Base-by-base conservation (phyloP, 2,888 invertebrate genomes). In the Cephalotes varians region DNA sequence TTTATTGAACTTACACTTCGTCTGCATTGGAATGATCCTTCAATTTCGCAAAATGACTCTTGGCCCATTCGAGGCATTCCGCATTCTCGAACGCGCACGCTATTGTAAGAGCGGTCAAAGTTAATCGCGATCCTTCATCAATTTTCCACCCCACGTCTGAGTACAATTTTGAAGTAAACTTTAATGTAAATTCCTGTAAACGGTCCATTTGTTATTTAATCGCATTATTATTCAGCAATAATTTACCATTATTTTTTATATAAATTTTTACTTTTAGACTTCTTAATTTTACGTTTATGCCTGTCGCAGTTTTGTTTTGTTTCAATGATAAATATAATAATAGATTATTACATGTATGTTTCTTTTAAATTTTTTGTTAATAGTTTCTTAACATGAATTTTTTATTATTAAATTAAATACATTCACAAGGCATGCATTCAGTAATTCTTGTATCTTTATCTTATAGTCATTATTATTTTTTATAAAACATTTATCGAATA, bases 81-180 rank as follows among this genome's bases (percentile, higher is more conserved):
- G 90, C 79, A 76, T 92, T 87, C 60, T 93, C 92, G 67, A 92
- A 92, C 37, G 80, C 73, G 44, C 92, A 93, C 6, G 92, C 93
- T 64, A 93, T 86, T 82, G 90, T 86, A 31, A 92, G 83, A 4
- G 92, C 90, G 2, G 92, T 84, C 81, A 91, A 81, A 15, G 90
- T 91, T 51, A 94, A 58, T 40, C 87, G 88, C 2, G 89, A 88
- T 49, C 93, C 93, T 31, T 92, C 89, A 2, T 65, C 25, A n/a
- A 73, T 7, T 7, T 4, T 85, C 25, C 67, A 89, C 77, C 72
- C 85, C 64, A 89, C 83, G 77, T 91, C 90, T 9, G 80, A 83
- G 58, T 91, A 93, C 6, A 94, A 84, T 18, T 83, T 86, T 0
- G 93, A 89, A 3, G 93, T 86, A 65, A 92, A 91, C 15, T 85